Percentiles rank a stretch among this genome's conserved stretches.
phyloP scores from a whole-genome alignment of 2,113 vertebrate species.

The human (Homo sapiens) region DNA sequence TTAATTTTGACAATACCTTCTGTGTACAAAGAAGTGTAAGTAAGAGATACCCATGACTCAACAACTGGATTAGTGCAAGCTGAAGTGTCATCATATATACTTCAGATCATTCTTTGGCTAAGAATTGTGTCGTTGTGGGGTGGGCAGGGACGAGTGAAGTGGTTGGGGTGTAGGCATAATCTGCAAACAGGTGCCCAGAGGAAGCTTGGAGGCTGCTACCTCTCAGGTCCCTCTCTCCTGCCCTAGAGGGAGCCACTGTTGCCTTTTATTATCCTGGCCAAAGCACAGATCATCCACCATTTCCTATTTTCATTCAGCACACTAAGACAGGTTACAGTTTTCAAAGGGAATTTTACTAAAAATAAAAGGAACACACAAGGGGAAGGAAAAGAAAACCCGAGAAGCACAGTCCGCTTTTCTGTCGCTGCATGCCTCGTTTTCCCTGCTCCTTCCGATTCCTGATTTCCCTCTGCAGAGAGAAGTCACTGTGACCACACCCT shows the following conservation, averaged over 20 bases:
- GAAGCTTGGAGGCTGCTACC: neutral
- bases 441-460: no score
- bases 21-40: neutral
- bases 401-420: neutral
- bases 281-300: neutral
- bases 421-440: neutral
- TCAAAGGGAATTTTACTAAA: neutral
- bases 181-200: no score
- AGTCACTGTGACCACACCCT: rapidly evolving
- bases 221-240: neutral
- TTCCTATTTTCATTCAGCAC: neutral
- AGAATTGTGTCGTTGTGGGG: neutral
- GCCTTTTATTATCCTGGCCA: neutral
- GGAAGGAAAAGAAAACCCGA: neutral
- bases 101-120: neutral
- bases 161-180: no score
- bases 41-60: neutral
- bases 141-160: neutral
- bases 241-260: neutral
- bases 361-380: neutral
- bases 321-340: neutral
- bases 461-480: no score
- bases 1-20: neutral
- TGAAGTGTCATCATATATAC: neutral
- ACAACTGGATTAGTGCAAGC: neutral